Evolutionary conservation across 2,888 invertebrate species (phyloP), one percentile per base, ranked within the genome.

Genomic region (Platycnemis pennipes): DNA sequence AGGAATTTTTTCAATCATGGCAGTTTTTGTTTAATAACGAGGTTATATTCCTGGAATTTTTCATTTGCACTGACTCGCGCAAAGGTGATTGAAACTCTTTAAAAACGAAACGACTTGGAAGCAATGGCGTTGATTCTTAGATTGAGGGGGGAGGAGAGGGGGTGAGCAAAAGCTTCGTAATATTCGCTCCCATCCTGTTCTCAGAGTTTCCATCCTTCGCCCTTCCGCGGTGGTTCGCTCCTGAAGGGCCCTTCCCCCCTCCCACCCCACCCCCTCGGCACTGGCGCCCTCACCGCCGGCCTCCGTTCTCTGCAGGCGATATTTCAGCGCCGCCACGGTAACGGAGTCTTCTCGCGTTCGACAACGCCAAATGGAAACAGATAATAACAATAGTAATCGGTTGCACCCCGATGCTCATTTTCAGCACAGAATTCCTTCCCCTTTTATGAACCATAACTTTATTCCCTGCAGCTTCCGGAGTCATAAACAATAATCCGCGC

Each of bases 321-420:
- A 77, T 77, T 77, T 26, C 13, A 31, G 22, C 77, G 37, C 77
- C 13, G 2, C 13, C 19, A 16, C 19, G 19, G 37, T 77, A 77
- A 77, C 77, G 31, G 77, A 77, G 77, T 7, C 77, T 7, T 26
- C 7, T 26, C 63, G 26, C n/a, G 63, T 26, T 26, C 5, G 26
- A 63, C 19, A 37, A 77, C 31, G 77, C 77, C 77, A 37, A 77
- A 77, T 77, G 77, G 77, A 77, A 37, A 77, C 77, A 77, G 37
- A 77, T 77, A 77, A 77, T 37, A 77, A 77, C 77, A 77, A 77
- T 77, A 77, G 77, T 11, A 77, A 77, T 77, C 77, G 77, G 31
- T 37, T 77, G 77, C 31, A 37, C 31, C 31, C 11, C 77, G 26
- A 77, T 37, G 77, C 37, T 77, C 77, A 77, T 77, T 77, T 77